A percentile compares a stretch with the other conserved stretches of the same genome.
Conservation (phyloP, 2,797 vertebrate species). For the Anabas testudineus region DNA sequence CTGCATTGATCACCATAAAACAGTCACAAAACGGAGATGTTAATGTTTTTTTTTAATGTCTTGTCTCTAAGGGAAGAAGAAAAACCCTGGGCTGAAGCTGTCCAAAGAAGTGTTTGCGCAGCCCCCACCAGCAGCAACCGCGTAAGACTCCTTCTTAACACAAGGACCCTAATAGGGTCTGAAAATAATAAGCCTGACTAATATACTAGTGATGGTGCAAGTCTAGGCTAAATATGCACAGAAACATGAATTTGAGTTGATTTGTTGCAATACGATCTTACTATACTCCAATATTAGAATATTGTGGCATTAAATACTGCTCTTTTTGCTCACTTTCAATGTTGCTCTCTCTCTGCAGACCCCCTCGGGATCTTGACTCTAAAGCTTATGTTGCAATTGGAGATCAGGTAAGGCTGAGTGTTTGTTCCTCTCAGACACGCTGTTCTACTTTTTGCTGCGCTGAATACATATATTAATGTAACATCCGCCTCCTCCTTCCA, state of each 20-base stretch:
- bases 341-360: conserved; percentile 79
- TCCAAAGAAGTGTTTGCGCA: conserved; percentile 92
- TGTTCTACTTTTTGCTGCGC: not conserved
- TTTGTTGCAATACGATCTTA: not conserved
- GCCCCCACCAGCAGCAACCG: conserved; percentile 86
- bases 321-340: not conserved
- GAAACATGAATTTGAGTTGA: not conserved
- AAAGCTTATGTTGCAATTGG: conserved; percentile 96
- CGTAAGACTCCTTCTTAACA: conserved; percentile 83
- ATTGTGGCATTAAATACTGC: not conserved
- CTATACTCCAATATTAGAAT: no score
- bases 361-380: conserved; percentile 97
- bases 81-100: conserved; percentile 92
- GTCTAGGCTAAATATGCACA: not conserved
- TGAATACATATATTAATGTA: not conserved
- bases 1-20: not conserved
- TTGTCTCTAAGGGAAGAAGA: conserved; percentile 88
- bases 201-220: not conserved
- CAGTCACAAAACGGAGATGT: not conserved
- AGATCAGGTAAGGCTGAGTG: conserved; percentile 88
- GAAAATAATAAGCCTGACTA: not conserved
- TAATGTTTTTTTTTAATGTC: conserved; percentile 30
- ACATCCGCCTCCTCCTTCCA: conserved; percentile 60
- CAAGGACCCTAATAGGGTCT: not conserved
- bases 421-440: not conserved